Base-by-base conservation (phyloP, 2,888 invertebrate species). In the Colostygia pectinataria region DNA sequence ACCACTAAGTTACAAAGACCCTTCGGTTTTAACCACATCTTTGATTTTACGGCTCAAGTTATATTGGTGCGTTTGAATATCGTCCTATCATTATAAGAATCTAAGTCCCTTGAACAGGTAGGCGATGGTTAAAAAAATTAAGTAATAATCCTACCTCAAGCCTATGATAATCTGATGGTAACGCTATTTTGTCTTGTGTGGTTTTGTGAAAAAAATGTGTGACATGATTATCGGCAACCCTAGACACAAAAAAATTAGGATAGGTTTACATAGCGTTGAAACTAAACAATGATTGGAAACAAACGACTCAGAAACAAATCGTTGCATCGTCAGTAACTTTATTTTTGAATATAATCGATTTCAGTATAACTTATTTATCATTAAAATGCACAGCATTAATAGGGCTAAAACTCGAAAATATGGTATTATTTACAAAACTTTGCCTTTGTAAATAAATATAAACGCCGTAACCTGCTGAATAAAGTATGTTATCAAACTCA, bases 111-210 rank as follows among this genome's bases (percentile, higher is more conserved):
- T 52, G 80, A 77, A 84, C 89, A 88, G 89, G 89, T 89, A 89
- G 85, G 82, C 70, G 74, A 75, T 67, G 72, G 57, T 68, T 38
- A 31, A 87, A 89, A 86, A 90, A 89, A 83, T 82, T 70, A 86
- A 87, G 89, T 81, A 85, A 89, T 89, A 89, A 88, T 89, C 87
- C 83, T 64, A 81, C 87, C 86, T 79, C 88, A 88, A 80, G 77
- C 58, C 80, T 80, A 76, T 81, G 84, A 82, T 90, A 90, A 90
- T 89, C 89, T 88, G 89, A 89, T 87, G 78, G 89, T 86, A 86
- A 89, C 89, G 88, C 89, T 80, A 87, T 88, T 89, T 88, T 90
- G 89, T 88, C 80, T 82, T 88, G 90, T 90, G 90, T 90, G 90
- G 89, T 86, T 90, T 85, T 66, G 56, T 65, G 61, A 84, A 89